Evolutionary conservation across 2,797 vertebrate species (phyloP).

Genomic region (Pipistrellus nathusii): DNA sequence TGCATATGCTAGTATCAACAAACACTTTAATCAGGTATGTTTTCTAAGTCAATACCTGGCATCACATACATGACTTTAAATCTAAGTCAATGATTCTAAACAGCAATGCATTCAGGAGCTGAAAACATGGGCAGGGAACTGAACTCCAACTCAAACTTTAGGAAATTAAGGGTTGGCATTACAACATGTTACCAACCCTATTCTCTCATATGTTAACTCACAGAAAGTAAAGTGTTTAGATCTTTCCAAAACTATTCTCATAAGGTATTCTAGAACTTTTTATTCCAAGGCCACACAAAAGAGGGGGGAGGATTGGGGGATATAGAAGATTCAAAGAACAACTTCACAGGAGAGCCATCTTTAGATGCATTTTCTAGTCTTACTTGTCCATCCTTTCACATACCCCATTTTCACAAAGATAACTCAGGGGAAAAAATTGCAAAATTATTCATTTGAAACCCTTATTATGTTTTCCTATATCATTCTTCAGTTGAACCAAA

Average conservation of each 20-base stretch:
- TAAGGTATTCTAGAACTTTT: background rate
- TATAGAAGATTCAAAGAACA: background rate
- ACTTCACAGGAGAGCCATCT: background rate
- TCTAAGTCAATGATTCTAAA: conserved; percentile 31
- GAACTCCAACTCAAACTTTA: conserved; percentile 15
- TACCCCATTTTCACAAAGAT: background rate
- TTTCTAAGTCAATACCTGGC: conserved; percentile 48
- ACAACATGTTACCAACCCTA: background rate
- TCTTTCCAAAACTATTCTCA: background rate
- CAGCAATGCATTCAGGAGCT: background rate
- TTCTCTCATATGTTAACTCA: background rate
- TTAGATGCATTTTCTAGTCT: background rate
- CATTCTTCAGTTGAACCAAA: conserved; percentile 19
- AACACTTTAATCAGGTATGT: background rate
- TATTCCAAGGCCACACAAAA: conserved; percentile 14
- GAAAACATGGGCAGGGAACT: background rate
- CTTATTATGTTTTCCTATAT: background rate
- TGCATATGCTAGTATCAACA: background rate
- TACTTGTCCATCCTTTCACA: background rate
- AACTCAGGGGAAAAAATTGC: background rate
- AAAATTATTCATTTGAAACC: background rate
- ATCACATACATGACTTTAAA: conserved; percentile 21
- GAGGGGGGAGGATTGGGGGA: too few relatives aligned
- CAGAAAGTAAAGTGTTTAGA: background rate
- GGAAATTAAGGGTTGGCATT: background rate